phyloP scores from a whole-genome alignment of 1,140 invertebrate genomes.

The Sinonovacula constricta region DNA sequence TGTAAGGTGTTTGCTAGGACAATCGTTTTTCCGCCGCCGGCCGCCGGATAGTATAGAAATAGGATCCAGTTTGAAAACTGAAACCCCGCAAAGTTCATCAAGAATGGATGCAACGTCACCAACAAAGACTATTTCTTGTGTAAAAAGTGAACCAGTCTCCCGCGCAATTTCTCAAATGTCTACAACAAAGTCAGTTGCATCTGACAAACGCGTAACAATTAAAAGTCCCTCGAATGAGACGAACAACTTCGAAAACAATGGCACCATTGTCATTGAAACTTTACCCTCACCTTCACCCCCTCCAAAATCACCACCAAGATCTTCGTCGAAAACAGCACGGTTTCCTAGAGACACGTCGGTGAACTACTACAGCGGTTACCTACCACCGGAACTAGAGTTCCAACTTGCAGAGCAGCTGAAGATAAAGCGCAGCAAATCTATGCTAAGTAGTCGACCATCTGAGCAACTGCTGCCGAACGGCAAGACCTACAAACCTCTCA shows the following conservation, averaged over 20 bases:
- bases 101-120: not conserved
- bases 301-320: not conserved
- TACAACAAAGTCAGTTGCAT: not conserved
- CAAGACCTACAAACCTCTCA: conserved; percentile 31
- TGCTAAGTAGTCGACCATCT: not conserved
- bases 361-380: conserved; percentile 46
- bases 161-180: not conserved
- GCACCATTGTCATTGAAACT: no score
- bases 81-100: not conserved
- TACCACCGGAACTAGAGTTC: conserved; percentile 31
- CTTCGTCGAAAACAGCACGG: not conserved
- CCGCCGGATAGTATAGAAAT: not conserved
- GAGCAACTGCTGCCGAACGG: not conserved
- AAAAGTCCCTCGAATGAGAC: not conserved
- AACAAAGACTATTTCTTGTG: not conserved
- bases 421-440: not conserved
- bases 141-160: not conserved
- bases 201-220: conserved; percentile 19
- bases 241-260: not conserved
- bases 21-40: not conserved
- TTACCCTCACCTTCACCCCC: not conserved
- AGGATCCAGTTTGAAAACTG: not conserved
- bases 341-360: conserved; percentile 12
- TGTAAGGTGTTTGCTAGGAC: not conserved
- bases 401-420: conserved; percentile 39